Conservation (phyloP, 2,797 vertebrate species). For the Poecile montanus region DNA sequence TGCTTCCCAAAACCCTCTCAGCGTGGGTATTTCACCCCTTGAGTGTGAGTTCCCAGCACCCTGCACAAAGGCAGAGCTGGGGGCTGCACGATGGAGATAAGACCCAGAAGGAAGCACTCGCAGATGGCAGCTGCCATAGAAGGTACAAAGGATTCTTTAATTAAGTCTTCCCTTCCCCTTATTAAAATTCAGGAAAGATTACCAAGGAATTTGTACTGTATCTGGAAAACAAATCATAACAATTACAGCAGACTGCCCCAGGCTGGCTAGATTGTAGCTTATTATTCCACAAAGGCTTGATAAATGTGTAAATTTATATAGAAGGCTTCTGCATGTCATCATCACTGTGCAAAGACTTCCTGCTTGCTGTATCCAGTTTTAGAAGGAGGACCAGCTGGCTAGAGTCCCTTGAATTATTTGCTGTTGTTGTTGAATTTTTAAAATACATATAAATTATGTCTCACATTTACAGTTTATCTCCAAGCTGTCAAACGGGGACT, state of each 20-base stretch:
- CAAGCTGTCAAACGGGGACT: slow-evolving; percentile 21
- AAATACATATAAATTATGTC: slow-evolving; percentile 48
- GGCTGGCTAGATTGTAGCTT: slow-evolving; percentile 53
- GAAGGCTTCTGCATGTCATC: slow-evolving; percentile 34
- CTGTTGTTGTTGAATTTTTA: slow-evolving; percentile 38
- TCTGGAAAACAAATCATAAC: slow-evolving; percentile 74
- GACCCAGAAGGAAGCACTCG: slow-evolving; percentile 39
- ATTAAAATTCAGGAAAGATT: slow-evolving; percentile 77
- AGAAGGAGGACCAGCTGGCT: slow-evolving; percentile 50
- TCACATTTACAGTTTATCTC: slow-evolving; percentile 33
- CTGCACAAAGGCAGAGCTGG: slow-evolving; percentile 31
- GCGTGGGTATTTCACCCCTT: background rate
- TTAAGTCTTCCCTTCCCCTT: slow-evolving; percentile 78
- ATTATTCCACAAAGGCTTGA: slow-evolving; percentile 58
- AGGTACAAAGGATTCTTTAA: slow-evolving; percentile 74
- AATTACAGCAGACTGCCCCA: slow-evolving; percentile 66
- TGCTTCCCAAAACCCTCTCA: background rate
- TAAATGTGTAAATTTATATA: slow-evolving; percentile 51
- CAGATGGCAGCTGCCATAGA: slow-evolving; percentile 60
- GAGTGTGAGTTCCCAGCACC: background rate
- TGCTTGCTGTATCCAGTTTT: slow-evolving; percentile 19
- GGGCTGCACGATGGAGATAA: slow-evolving; percentile 72
- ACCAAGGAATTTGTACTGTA: slow-evolving; percentile 71
- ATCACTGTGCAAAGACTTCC: background rate
- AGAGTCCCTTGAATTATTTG: slow-evolving; percentile 52